Conservation (phyloP, 2,113 vertebrate genomes). For the Paratilapia polleni region DNA sequence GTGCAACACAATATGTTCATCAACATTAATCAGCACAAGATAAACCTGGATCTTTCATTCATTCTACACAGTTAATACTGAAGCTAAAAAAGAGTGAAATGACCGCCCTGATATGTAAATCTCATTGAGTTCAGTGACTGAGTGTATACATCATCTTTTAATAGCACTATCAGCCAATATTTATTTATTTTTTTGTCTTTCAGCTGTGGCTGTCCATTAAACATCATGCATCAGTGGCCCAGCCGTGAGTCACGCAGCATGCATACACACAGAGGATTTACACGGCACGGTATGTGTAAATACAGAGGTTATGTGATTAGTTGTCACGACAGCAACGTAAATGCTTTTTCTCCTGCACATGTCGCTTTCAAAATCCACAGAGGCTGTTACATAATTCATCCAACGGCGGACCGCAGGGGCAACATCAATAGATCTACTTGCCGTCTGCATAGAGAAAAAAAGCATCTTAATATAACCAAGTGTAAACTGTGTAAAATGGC, state of each 20-base stretch:
- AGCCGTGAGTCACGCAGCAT: constrained; percentile 19
- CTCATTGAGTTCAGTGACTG: constrained; percentile 8
- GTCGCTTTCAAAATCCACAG: constrained; percentile 44
- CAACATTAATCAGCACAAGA: neutral
- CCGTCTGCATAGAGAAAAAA: constrained; percentile 34
- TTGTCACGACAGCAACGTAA: constrained; percentile 56
- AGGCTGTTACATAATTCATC: constrained; percentile 72
- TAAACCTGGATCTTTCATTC: neutral
- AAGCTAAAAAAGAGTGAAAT: neutral
- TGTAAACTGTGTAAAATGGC: constrained; percentile 21
- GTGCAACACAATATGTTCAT: neutral
- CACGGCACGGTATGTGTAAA: constrained; percentile 51
- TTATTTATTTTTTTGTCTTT: constrained; percentile 14
- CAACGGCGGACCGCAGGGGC: constrained; percentile 37
- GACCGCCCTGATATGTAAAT: neutral
- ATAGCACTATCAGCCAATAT: constrained; percentile 7
- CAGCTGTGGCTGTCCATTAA: constrained; percentile 30
- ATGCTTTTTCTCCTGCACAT: constrained; percentile 34
- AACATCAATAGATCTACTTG: constrained; percentile 55
- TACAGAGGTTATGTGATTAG: constrained; percentile 45
- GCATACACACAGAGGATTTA: constrained; percentile 37
- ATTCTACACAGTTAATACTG: neutral
- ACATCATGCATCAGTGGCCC: constrained; percentile 12
- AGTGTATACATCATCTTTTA: neutral
- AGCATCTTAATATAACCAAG: constrained; percentile 10